A percentile compares a stretch with the other conserved stretches of the same genome.
These are phyloP conservation scores for Muntiacus reevesi DNA, from an alignment of 2,113 vertebrate genomes.

Conservation along the genomic window DNA sequence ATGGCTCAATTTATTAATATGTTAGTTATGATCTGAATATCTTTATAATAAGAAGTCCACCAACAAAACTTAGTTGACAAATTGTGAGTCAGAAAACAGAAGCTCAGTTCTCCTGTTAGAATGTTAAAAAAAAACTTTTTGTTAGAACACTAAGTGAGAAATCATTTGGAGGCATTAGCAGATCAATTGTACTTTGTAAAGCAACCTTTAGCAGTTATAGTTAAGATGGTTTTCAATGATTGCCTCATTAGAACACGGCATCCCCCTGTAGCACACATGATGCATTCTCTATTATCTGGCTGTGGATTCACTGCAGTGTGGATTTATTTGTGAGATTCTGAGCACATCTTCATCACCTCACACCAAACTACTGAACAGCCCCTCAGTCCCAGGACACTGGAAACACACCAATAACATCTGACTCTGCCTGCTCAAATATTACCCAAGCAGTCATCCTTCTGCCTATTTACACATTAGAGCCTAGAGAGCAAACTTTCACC, in stretches of 20 bases:
- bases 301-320: not conserved
- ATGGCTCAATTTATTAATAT: not conserved
- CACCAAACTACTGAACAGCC: not conserved
- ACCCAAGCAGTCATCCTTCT: not conserved
- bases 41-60: slow-evolving; percentile 24
- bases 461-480: slow-evolving; percentile 20
- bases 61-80: not conserved
- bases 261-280: not conserved
- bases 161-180: not conserved
- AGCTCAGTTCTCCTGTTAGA: not conserved
- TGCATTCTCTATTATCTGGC: not conserved
- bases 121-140: not conserved
- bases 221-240: not conserved
- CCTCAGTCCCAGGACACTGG: not conserved
- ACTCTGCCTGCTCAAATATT: not conserved
- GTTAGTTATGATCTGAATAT: not conserved
- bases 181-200: not conserved
- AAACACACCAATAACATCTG: not conserved
- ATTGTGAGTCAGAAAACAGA: not conserved
- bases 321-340: not conserved
- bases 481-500: not conserved
- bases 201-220: not conserved
- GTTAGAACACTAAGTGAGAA: not conserved
- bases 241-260: not conserved
- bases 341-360: not conserved